Percentiles rank a stretch among this genome's conserved stretches.
Conservation (phyloP, 2,888 invertebrate genomes). For the Diadromus collaris region DNA sequence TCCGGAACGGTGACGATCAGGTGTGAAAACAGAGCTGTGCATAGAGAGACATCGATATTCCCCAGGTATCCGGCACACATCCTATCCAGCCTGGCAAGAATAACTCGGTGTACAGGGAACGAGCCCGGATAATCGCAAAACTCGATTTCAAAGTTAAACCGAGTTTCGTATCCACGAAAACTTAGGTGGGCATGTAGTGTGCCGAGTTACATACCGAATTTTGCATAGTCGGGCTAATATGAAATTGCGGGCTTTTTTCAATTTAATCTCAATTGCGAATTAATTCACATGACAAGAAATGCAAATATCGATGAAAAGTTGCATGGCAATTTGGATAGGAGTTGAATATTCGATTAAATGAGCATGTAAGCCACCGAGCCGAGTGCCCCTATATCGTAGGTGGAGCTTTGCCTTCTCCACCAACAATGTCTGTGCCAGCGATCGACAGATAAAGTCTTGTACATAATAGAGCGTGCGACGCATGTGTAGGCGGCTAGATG, state of each 20-base stretch:
- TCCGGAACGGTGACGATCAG: background rate
- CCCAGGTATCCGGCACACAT: background rate
- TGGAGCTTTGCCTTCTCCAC: conserved; percentile 27
- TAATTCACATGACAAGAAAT: no score
- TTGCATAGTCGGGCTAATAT: no score
- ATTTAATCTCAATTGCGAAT: no score
- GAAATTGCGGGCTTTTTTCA: no score
- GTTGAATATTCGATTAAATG: no score
- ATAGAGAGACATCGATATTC: conserved; percentile 14
- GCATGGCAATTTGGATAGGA: no score
- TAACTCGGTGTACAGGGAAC: conserved; percentile 14
- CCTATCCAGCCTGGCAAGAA: background rate
- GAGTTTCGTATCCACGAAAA: conserved; percentile 34
- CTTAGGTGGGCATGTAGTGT: background rate
- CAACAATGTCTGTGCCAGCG: conserved; percentile 32
- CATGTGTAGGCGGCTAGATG: background rate
- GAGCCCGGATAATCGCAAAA: conserved; percentile 41
- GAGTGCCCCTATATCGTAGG: conserved; percentile 45
- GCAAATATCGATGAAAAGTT: no score
- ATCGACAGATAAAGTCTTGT: conserved; percentile 40
- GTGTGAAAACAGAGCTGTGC: conserved; percentile 25
- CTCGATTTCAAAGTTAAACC: conserved; percentile 49
- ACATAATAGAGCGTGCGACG: conserved; percentile 24
- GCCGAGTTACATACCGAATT: background rate
- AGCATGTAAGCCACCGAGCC: conserved; percentile 2